These are phyloP conservation scores for Gonatopus flavifemur DNA, from an alignment of 1,140 invertebrate species.

Conservation along the genomic window DNA sequence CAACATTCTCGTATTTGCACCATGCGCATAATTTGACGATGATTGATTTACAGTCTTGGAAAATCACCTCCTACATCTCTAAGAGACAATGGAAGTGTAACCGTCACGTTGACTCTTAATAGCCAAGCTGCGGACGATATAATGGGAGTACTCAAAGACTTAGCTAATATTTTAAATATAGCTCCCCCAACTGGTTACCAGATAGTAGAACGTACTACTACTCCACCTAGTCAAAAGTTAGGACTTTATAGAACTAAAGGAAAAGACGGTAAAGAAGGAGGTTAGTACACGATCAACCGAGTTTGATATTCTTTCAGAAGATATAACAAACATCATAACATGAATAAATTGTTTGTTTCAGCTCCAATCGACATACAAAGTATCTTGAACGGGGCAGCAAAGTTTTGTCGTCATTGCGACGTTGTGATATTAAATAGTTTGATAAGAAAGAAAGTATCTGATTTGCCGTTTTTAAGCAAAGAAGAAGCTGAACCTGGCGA, in stretches of 20 bases:
- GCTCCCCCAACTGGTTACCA: constrained; percentile 83
- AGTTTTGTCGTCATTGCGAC: constrained; percentile 91
- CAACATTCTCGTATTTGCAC: constrained; percentile 9
- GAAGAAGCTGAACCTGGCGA: constrained; percentile 69
- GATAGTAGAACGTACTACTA: constrained; percentile 77
- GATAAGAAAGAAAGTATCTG: constrained; percentile 78
- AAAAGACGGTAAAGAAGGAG: constrained; percentile 82
- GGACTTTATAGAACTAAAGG: constrained; percentile 78
- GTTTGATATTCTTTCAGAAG: constrained; percentile 1
- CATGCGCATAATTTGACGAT: no score
- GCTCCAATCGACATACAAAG: constrained; percentile 85
- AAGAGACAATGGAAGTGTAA: constrained; percentile 82
- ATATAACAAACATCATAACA: no score
- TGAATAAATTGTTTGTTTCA: constrained; percentile 38
- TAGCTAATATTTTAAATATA: constrained; percentile 90
- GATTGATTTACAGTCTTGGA: constrained; percentile 39
- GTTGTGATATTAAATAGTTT: constrained; percentile 82
- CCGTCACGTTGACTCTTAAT: constrained; percentile 88
- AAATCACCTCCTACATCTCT: constrained; percentile 63
- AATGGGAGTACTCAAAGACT: constrained; percentile 81
- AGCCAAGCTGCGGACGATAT: constrained; percentile 91
- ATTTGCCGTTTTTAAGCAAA: constrained; percentile 72
- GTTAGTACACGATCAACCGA: constrained; percentile 39
- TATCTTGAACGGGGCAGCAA: constrained; percentile 83
- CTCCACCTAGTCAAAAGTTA: constrained; percentile 77